phyloP scores from a whole-genome alignment of 1,140 invertebrate species.

The Saxidomus purpurata region DNA sequence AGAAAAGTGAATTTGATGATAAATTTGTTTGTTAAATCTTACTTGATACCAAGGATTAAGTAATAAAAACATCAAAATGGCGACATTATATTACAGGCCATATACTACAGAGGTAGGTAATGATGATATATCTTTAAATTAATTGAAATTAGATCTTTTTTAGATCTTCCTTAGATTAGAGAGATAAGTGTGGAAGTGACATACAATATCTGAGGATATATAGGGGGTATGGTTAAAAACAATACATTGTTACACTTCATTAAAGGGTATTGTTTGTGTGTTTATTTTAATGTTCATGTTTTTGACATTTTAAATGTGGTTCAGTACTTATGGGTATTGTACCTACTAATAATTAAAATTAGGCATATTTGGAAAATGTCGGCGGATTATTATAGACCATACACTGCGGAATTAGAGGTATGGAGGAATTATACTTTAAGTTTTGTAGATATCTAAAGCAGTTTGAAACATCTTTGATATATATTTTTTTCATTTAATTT shows the following conservation, averaged over 20 bases:
- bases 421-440: too few species aligned
- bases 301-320: background rate
- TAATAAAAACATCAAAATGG: constrained; percentile 77
- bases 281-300: constrained; percentile 2
- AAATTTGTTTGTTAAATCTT: constrained; percentile 23
- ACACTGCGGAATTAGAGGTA: constrained; percentile 53
- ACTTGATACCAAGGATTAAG: constrained; percentile 43
- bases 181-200: background rate
- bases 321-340: background rate
- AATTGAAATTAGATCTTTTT: constrained; percentile 11
- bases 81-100: constrained; percentile 84
- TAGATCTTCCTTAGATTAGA: too few species aligned
- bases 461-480: background rate
- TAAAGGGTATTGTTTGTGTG: background rate
- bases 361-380: constrained; percentile 36
- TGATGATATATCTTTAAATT: constrained; percentile 35
- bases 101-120: constrained; percentile 81
- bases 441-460: too few species aligned
- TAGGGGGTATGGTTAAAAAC: background rate
- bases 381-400: constrained; percentile 63
- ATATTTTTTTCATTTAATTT: background rate
- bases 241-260: constrained; percentile 2
- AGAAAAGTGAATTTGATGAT: constrained; percentile 8
- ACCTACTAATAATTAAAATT: background rate
- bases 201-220: background rate